Base-by-base conservation (phyloP, 2,113 vertebrate genomes). In the Uria lomvia region DNA sequence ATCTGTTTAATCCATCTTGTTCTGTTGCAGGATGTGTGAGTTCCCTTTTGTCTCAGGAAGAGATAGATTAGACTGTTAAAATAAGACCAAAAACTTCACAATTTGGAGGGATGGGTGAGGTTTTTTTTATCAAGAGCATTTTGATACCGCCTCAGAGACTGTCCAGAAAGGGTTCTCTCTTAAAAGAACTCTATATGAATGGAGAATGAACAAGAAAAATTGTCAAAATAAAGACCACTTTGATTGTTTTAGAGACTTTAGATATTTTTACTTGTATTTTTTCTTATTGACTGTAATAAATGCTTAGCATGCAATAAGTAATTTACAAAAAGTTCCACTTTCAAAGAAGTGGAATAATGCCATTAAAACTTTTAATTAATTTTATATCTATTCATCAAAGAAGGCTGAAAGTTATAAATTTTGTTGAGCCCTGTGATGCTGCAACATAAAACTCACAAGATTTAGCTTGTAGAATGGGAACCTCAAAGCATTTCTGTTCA, bases 371-470 rank as follows among this genome's bases (percentile, higher is more conserved):
- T 92, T 91, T 83, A 80, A 76, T 93, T 95, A 79, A 53, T 90
- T 88, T 91, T 83, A 19, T 93, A 94, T 90, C 81, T 80, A 8
- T 94, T 92, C 60, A 79, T 94, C 85, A 92, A 63, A 92, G 82
- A 82, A 90, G 32, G 9, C 72, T 94, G 78, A 96, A 90, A 66
- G 42, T 82, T 90, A 86, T 22, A 90, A 55, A 82, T 91, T 91
- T 78, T 82, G 21, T 83, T 83, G 63, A 92, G 50, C 83, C 53
- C 89, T 81, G 26, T 86, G 43, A 50, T 82, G 77, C 70, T 58
- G 53, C 67, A 92, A 40, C 27, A 17, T 77, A 72, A 94, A 89
- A 56, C 26, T 75, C 42, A 34, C 13, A 86, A 91, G 71, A 91
- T 90, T 93, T 94, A 50, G 45, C 71, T 88, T 94, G 77, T 73